Base-by-base conservation (phyloP, 2,888 invertebrate species). In the Nineta flava region DNA sequence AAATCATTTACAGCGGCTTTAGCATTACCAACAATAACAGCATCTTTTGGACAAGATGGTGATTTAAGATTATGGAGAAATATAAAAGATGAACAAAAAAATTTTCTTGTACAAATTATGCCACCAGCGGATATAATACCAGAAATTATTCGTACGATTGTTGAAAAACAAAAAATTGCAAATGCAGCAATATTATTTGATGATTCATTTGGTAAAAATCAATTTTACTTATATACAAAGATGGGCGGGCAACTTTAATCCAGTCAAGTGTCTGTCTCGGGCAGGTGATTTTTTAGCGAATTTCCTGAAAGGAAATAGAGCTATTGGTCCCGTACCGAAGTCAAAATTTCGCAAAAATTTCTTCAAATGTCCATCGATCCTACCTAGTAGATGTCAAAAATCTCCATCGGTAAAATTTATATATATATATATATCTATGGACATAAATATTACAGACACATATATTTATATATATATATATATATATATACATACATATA, bases 141-240 rank as follows among this genome's bases (percentile, higher is more conserved):
- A 0, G 86, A 88, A 65, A 79, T 85, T 1, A 77, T 95, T 1
- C 72, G 88, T 50, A 83, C 87, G 43, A 79, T 94, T 56, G 86
- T 90, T 3, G 72, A 77, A 0, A 76, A 79, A 54, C 83, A 91
- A 67, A 90, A 92, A 61, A 87, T 94, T 50, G 87, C 87, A 4
- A 92, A 91, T 62, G 91, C 92, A 12, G 94, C 90, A 6, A 87
- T 96, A 46, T 73, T 96, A 44, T 94, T 87, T 63, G 94, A 96
- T 60, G 79, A 84, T 19, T 79, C 81, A 38, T 93, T 91, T 62
- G 81, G 87, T 87, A 64, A 61, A 73, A 5, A 45, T n/a, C 3
- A 26, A 16, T 47, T 46, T 26, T 38, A 7, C 7, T 26, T 26
- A 26, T 26, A 7, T 7, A 45, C 42, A 7, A n/a, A 13, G 13